Evolutionary conservation across 2,797 vertebrate species (phyloP).

Genomic region (Siniperca scherzeri): DNA sequence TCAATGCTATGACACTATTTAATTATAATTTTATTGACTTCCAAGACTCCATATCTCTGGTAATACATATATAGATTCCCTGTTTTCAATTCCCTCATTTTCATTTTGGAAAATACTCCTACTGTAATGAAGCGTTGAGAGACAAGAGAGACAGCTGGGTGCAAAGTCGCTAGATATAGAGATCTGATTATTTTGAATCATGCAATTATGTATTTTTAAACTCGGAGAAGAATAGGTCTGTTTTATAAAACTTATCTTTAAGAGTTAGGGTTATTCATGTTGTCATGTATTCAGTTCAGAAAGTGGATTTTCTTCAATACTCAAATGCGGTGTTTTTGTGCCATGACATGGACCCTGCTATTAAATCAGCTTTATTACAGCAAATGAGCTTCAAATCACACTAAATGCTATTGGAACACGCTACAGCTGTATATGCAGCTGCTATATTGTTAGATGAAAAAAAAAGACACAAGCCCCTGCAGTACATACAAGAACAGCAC

Average conservation of each 20-base stretch:
- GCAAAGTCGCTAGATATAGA: neutral
- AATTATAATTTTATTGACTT: neutral
- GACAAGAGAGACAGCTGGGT: neutral
- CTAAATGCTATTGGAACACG: neutral
- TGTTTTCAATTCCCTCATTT: neutral
- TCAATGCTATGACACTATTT: neutral
- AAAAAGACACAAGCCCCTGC: neutral
- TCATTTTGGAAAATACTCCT: neutral
- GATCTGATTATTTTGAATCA: conserved; percentile 23
- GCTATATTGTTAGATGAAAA: too few species aligned
- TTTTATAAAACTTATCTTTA: neutral
- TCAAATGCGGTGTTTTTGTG: neutral
- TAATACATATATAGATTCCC: neutral
- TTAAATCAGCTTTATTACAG: neutral
- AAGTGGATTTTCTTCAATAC: neutral
- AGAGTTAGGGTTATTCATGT: neutral
- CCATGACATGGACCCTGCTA: neutral
- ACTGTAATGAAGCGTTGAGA: neutral
- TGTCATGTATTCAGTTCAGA: neutral
- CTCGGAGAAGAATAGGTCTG: neutral
- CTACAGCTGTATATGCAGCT: neutral
- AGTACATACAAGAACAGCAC: neutral
- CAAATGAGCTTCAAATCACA: conserved; percentile 2
- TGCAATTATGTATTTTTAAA: neutral
- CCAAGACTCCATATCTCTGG: neutral